Evolutionary conservation across 64 coral and sea anemone species (phyloP).

Genomic region (Hydrozoanthus tunicans): DNA sequence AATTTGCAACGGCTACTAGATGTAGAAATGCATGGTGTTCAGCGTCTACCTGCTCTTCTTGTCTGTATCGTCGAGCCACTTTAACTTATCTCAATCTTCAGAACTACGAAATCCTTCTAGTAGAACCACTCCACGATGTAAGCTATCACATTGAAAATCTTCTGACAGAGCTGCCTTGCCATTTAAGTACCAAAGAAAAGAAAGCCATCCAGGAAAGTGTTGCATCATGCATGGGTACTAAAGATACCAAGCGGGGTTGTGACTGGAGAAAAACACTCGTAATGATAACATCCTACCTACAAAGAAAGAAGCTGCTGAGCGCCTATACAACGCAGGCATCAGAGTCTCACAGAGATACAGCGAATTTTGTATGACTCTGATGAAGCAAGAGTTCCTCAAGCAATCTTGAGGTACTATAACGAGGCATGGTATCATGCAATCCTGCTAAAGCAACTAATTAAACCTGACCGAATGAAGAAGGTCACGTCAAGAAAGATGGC

Average conservation of each 20-base stretch:
- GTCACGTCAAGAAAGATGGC: not conserved
- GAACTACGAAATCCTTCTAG: conserved; percentile 60
- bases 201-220: not conserved
- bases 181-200: conserved; percentile 32
- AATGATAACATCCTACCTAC: not conserved
- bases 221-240: not conserved
- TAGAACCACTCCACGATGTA: conserved; percentile 61
- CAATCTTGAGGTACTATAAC: not conserved
- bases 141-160: not conserved
- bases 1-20: conserved; percentile 44
- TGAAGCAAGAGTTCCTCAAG: not conserved
- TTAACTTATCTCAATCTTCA: conserved; percentile 8
- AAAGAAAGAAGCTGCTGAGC: not conserved
- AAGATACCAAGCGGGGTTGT: not conserved
- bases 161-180: not conserved
- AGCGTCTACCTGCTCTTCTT: conserved; percentile 30
- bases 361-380: not conserved
- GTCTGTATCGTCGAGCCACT: conserved; percentile 19
- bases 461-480: not conserved
- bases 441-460: too few relatives aligned
- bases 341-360: not conserved
- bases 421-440: not conserved
- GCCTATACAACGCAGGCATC: not conserved
- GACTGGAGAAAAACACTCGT: not conserved
- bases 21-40: conserved; percentile 40